Percentiles rank a stretch among this genome's conserved stretches.
These are phyloP conservation scores for Mesorhabditis spiculigera DNA, from an alignment of 2,888 invertebrate genomes.

Conservation along the genomic window DNA sequence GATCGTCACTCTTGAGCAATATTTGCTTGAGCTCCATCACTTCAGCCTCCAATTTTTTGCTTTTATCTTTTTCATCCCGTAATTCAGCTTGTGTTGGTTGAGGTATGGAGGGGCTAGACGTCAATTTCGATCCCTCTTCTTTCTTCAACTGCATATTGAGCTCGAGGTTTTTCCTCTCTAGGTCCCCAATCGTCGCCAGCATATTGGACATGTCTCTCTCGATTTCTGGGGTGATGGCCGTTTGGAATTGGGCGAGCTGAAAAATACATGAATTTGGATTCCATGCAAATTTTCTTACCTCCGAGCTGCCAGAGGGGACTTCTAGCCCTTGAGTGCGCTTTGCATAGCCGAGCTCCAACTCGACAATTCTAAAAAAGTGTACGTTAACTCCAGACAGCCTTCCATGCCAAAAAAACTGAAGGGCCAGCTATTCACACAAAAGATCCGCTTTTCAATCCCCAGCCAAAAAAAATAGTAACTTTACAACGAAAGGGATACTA, in stretches of 20 bases:
- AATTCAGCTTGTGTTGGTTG: constrained; percentile 27
- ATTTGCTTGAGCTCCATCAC: constrained; percentile 37
- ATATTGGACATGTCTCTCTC: constrained; percentile 48
- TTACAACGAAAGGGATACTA: too few species aligned
- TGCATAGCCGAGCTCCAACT: constrained; percentile 45
- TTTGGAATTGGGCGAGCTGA: constrained; percentile 6
- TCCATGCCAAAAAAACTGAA: constrained; percentile 6
- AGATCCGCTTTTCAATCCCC: too few species aligned
- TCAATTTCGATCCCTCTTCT: constrained; percentile 9
- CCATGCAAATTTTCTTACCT: constrained; percentile 17
- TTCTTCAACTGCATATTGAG: constrained; percentile 29
- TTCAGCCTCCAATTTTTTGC: constrained; percentile 34
- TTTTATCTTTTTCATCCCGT: constrained; percentile 37
- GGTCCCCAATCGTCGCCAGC: constrained; percentile 47
- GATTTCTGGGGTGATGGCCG: constrained; percentile 41
- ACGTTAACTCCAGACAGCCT: background rate
- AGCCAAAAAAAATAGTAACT: background rate
- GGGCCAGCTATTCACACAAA: too few species aligned
- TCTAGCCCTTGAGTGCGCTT: constrained; percentile 68
- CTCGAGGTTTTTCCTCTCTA: constrained; percentile 41
- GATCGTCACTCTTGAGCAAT: constrained; percentile 55
- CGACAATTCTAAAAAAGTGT: constrained; percentile 38
- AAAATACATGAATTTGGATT: background rate
- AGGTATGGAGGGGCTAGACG: background rate
- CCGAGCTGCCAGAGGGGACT: constrained; percentile 69